These are phyloP conservation scores for Austrolebias charrua DNA, from an alignment of 2,797 vertebrate species.

Conservation along the genomic window DNA sequence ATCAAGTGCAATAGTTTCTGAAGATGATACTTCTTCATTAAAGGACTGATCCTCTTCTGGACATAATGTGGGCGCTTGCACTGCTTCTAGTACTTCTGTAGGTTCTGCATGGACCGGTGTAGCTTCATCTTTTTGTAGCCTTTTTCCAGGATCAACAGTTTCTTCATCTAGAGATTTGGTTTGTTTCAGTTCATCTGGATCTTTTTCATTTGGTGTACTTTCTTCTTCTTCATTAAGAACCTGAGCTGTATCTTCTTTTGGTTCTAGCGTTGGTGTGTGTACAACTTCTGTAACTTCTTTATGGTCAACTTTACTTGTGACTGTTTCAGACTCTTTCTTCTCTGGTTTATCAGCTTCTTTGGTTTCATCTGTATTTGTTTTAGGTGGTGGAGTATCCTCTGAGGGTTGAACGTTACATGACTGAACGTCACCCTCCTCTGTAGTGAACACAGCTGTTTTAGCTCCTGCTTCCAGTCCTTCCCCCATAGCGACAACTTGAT, in stretches of 20 bases:
- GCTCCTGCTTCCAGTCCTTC: constrained; percentile 17
- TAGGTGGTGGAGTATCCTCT: background rate
- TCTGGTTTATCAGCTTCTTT: background rate
- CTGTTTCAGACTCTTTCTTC: background rate
- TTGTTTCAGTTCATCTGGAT: constrained; percentile 18
- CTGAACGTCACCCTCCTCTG: constrained; percentile 9
- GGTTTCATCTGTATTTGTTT: constrained; percentile 21
- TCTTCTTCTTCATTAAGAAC: background rate
- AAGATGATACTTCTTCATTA: background rate
- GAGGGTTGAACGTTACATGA: background rate
- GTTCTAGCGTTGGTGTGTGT: background rate
- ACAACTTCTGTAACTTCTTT: background rate
- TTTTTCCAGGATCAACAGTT: background rate
- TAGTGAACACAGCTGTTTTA: constrained; percentile 8
- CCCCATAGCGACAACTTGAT: constrained; percentile 6
- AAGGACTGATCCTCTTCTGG: too few relatives aligned
- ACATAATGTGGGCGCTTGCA: background rate
- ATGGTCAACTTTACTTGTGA: background rate
- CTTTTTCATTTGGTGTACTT: background rate
- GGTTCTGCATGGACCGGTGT: background rate
- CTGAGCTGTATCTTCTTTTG: background rate
- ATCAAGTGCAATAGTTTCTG: background rate
- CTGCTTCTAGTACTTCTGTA: background rate
- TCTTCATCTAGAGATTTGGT: background rate
- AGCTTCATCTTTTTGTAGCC: background rate